These are phyloP conservation scores for Drosophila quinaria DNA, from an alignment of 2,888 invertebrate species.

Conservation along the genomic window DNA sequence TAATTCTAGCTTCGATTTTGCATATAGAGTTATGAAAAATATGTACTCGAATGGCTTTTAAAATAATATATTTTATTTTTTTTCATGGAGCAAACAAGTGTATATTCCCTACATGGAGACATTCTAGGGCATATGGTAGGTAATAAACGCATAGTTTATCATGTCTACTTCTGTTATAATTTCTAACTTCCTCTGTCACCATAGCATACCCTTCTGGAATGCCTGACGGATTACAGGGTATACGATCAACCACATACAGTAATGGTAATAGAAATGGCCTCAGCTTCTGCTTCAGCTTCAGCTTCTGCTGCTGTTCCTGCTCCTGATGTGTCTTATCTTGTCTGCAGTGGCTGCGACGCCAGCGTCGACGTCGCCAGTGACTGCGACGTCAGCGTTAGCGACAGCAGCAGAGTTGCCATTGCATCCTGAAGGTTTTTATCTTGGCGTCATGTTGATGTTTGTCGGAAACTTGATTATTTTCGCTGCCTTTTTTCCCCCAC, in stretches of 20 bases:
- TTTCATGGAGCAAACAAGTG: too few relatives aligned
- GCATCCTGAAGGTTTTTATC: constrained; percentile 81
- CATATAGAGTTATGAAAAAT: too few relatives aligned
- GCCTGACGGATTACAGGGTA: constrained; percentile 32
- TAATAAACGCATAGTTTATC: too few relatives aligned
- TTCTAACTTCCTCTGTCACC: not conserved
- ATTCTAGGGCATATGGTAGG: too few relatives aligned
- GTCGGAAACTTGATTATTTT: constrained; percentile 82
- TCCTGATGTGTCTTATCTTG: constrained; percentile 79
- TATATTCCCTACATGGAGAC: too few relatives aligned
- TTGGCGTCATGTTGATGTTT: constrained; percentile 83
- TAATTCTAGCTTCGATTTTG: too few relatives aligned
- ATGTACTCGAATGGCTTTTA: too few relatives aligned
- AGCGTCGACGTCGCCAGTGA: constrained; percentile 21
- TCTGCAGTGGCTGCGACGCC: constrained; percentile 63
- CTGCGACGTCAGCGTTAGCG: not conserved
- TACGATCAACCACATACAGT: constrained; percentile 48
- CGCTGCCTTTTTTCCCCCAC: constrained; percentile 50
- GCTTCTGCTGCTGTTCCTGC: constrained; percentile 23
- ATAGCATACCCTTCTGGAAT: not conserved
- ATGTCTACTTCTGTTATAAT: too few relatives aligned
- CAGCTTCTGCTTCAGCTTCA: constrained; percentile 31
- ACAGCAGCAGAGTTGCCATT: constrained; percentile 32
- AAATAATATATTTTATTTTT: too few relatives aligned
- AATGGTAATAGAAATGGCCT: constrained; percentile 60